A percentile compares a stretch with the other conserved stretches of the same genome.
Evolutionary conservation across 1,140 invertebrate species (phyloP).

Genomic region (Drosophila paulistorum): DNA sequence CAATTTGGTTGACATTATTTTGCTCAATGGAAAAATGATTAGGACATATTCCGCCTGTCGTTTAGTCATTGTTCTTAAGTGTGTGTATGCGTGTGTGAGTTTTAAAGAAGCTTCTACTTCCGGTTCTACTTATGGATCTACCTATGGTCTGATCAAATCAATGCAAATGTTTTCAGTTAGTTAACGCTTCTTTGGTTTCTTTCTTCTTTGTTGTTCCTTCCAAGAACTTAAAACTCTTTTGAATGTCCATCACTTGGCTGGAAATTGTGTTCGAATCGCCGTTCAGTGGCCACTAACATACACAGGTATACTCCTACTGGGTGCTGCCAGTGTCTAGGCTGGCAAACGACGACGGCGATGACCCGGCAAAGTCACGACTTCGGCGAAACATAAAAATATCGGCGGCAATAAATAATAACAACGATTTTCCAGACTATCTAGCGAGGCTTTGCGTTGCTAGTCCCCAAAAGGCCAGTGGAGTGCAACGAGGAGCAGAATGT

Average conservation of each 20-base stretch:
- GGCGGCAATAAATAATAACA: constrained; percentile 81
- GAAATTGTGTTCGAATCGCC: constrained; percentile 22
- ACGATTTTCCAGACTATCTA: constrained; percentile 78
- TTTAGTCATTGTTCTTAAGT: background rate
- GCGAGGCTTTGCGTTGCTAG: constrained; percentile 45
- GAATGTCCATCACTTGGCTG: constrained; percentile 55
- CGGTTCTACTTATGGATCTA: constrained; percentile 41
- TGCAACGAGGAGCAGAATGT: constrained; percentile 28
- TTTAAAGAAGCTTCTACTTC: constrained; percentile 53
- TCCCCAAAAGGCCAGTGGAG: background rate
- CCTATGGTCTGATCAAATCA: constrained; percentile 41
- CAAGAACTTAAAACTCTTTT: constrained; percentile 56
- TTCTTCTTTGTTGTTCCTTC: constrained; percentile 29
- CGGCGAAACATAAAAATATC: constrained; percentile 80
- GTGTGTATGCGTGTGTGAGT: constrained; percentile 20
- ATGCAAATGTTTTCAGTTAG: constrained; percentile 40
- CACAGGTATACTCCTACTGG: constrained; percentile 59
- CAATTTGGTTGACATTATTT: constrained; percentile 28
- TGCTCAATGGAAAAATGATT: constrained; percentile 33
- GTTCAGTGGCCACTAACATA: constrained; percentile 59
- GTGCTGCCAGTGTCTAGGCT: constrained; percentile 59
- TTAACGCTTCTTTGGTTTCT: constrained; percentile 52
- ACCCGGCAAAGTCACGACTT: constrained; percentile 76
- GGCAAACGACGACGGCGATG: constrained; percentile 38
- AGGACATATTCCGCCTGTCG: constrained; percentile 19